Percentiles rank a stretch among this genome's conserved stretches.
These are phyloP conservation scores for Lethenteron camtschaticum DNA, from an alignment of 2,113 vertebrate species.

Conservation along the genomic window DNA sequence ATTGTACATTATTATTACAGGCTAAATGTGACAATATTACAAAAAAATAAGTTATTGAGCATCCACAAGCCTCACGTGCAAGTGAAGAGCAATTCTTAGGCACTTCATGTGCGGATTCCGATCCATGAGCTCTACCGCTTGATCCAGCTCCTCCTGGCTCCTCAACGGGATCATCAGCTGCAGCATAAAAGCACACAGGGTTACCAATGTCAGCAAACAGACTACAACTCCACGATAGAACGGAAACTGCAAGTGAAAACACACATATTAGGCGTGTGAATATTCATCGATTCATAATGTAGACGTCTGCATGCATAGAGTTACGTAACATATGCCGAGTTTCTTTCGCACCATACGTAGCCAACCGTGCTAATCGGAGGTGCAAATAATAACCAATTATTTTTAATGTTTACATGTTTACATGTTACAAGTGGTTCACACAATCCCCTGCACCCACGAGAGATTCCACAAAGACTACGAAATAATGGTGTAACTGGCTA, in stretches of 20 bases:
- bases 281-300: no score
- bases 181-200: not conserved
- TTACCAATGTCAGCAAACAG: constrained; percentile 11
- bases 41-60: no score
- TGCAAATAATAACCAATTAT: not conserved
- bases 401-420: not conserved
- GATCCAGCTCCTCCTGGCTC: constrained; percentile 71
- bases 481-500: no score
- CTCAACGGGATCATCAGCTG: constrained; percentile 76
- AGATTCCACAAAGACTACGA: not conserved
- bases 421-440: not conserved
- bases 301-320: not conserved
- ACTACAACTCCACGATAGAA: not conserved
- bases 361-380: constrained; percentile 4
- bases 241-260: no score
- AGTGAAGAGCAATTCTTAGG: constrained; percentile 61
- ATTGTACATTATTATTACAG: no score
- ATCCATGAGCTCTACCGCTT: constrained; percentile 69
- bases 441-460: not conserved
- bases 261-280: no score
- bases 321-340: not conserved
- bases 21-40: no score
- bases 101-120: constrained; percentile 83
- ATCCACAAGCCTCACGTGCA: constrained; percentile 28
- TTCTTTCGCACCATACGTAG: not conserved